Evolutionary conservation across 2,113 vertebrate species (phyloP).

Genomic region (Onychorhynchus coronatus): DNA sequence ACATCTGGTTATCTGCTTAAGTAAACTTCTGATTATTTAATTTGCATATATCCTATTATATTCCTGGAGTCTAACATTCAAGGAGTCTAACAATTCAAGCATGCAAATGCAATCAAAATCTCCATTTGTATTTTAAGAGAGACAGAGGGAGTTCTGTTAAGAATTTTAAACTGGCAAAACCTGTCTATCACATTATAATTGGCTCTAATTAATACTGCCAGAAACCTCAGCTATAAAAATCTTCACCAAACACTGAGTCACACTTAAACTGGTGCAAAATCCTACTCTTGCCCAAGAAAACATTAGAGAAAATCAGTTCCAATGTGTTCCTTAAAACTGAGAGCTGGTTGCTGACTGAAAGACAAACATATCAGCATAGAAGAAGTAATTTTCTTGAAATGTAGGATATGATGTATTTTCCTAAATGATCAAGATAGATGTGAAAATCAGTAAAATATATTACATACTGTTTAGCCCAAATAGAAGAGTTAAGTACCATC

Average conservation of each 20-base stretch:
- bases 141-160: slow-evolving; percentile 53
- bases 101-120: slow-evolving; percentile 23
- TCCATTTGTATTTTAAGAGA: slow-evolving; percentile 19
- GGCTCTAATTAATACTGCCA: slow-evolving; percentile 60
- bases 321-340: neutral
- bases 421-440: neutral
- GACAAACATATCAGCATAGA: neutral
- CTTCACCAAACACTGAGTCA: slow-evolving; percentile 56
- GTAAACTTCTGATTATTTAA: neutral
- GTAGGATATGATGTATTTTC: neutral
- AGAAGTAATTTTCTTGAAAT: neutral
- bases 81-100: neutral
- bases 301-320: neutral
- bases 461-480: neutral
- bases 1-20: neutral
- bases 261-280: slow-evolving; percentile 18
- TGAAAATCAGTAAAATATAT: neutral
- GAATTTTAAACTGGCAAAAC: slow-evolving; percentile 47
- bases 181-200: slow-evolving; percentile 53
- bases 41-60: neutral
- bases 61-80: neutral
- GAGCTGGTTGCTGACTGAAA: neutral
- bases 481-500: neutral
- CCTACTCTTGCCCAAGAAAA: neutral
- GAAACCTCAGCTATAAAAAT: slow-evolving; percentile 54